Evolutionary conservation across 2,888 invertebrate species (phyloP), one percentile per base, ranked within the genome.

Genomic region (Polymixis lichenea): DNA sequence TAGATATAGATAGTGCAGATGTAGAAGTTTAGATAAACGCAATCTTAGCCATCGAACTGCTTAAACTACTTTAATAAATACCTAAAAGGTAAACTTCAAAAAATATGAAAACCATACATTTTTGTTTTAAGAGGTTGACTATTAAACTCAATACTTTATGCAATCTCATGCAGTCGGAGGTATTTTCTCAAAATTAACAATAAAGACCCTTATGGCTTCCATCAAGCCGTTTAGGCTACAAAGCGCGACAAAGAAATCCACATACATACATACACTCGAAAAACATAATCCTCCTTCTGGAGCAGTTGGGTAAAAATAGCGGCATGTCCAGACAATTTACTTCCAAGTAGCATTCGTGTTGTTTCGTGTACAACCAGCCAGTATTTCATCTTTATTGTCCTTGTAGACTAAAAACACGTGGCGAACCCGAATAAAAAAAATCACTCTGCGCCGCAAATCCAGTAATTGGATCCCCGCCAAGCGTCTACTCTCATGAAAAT

Each of bases 381-480:
- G 62, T 77, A 77, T 80, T 80, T 75, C 78, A 74, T 80, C 15
- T 77, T 76, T 76, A 83, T 75, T 72, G 78, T 79, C 77, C 73
- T 66, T 82, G 78, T 69, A 68, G 67, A 78, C 65, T 78, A 68
- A 80, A 85, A 87, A 83, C 77, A 86, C 72, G 76, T 71, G 76
- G 79, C 19, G 4, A 61, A 60, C 19, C n/a, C 61, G 32, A 80
- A 84, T 84, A 82, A 86, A 86, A 84, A 85, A 87, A 87, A 86
- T 82, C 87, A 87, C 80, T 80, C 74, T 51, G 69, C 72, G 67
- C 80, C 86, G 79, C 88, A 87, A 87, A 87, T 84, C 73, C 80
- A 67, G 82, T 87, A 87, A 87, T 87, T 87, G 88, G 86, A 87
- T 87, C 77, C 72, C 55, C 78, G 84, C 88, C 88, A 87, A 87